A percentile compares a stretch with the other conserved stretches of the same genome.
Conservation (phyloP, 2,797 vertebrate genomes). For the Gastrophryne carolinensis region DNA sequence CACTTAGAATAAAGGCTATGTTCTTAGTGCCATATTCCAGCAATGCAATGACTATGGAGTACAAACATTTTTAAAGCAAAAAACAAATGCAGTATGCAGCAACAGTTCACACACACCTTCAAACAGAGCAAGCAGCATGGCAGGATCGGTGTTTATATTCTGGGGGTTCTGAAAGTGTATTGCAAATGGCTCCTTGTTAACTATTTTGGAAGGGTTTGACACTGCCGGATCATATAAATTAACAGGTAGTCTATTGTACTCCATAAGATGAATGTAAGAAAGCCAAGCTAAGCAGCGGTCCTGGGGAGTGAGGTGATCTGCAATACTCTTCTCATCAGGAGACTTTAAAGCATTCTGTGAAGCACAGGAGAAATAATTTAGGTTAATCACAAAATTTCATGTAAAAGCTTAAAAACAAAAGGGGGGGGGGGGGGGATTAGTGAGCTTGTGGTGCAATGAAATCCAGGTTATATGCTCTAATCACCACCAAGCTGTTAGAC, state of each 20-base stretch:
- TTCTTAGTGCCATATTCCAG: not conserved
- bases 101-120: conserved; percentile 71
- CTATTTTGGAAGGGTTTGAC: conserved; percentile 79
- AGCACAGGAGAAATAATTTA: conserved; percentile 49
- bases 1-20: no score
- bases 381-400: no score
- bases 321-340: conserved; percentile 65
- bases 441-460: no score
- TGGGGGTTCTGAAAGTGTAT: conserved; percentile 80
- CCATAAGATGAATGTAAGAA: conserved; percentile 85
- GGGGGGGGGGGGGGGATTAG: no score
- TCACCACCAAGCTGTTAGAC: no score
- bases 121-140: conserved; percentile 79
- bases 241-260: conserved; percentile 82
- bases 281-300: conserved; percentile 90
- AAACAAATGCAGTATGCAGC: not conserved
- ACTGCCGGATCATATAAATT: conserved; percentile 81
- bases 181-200: conserved; percentile 80
- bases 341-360: conserved; percentile 81
- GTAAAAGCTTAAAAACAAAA: no score
- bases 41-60: not conserved
- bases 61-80: not conserved
- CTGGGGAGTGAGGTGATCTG: conserved; percentile 70
- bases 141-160: conserved; percentile 77
- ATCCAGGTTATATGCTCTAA: no score